Base-by-base conservation (phyloP, 2,888 invertebrate genomes). In the Listrodromus nycthemerus region DNA sequence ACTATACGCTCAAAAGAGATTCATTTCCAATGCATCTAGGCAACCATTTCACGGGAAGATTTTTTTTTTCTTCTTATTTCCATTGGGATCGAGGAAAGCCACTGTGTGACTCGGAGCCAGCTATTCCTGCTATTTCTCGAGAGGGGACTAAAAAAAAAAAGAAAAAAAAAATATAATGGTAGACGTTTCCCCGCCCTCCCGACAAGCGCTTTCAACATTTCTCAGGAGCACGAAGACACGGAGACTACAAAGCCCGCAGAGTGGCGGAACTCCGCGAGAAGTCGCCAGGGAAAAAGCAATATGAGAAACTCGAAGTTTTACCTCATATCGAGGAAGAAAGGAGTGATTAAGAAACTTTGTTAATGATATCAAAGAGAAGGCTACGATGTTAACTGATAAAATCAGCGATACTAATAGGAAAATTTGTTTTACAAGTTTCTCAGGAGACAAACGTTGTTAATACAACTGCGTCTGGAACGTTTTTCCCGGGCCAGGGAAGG, bases 61-160 rank as follows among this genome's bases (percentile, higher is more conserved):
- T 41, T 41, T 55, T 55, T 71, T 71, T 41, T 55, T 55, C 58
- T 71, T 41, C 58, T 41, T 71, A 58, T 71, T 71, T 58, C 24
- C 55, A 8, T 58, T 19, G 16, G n/a, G 41, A 55, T 41, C 16
- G 30, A 24, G 58, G 41, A 13, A 21, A 30, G 33, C 58, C 24
- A 58, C 37, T 16, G 21, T 71, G 41, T n/a, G 58, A 71, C 71
- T 58, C 21, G 24, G 41, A 58, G 41, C 70, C 41, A 55, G 69
- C 69, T 69, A n/a, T 55, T 70, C 37, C 70, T 41, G 27, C 24
- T 19, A 70, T 70, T 52, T 63, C 55, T 55, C 19, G 65, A 61
- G 27, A 45, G 10, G 58, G 8, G 30, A 30, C 2, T 33, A 37
- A 67, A 58, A 55, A 33, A 55, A 30, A 45, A 75, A 30, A 75